Base-by-base conservation (phyloP, 2,113 vertebrate genomes). In the Typhlomys cinereus region DNA sequence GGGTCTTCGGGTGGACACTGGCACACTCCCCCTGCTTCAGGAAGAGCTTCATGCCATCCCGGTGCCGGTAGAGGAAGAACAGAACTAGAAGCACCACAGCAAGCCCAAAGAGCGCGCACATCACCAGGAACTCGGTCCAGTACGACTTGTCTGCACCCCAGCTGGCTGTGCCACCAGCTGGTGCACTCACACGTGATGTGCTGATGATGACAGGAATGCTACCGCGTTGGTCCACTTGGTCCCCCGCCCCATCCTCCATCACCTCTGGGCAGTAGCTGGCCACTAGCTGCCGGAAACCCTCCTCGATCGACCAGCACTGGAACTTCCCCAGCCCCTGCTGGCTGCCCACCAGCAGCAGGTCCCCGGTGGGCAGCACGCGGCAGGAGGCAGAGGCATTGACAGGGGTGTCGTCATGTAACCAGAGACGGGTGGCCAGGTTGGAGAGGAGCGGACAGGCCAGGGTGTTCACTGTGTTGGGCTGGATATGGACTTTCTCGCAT, bases 71-170 rank as follows among this genome's bases (percentile, higher is more conserved):
- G 84, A 99, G 96, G 21, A 99, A 95, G 15, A 99, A 98, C 12
- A 99, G 90, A 7, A 98, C 95, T 71, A 99, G 97, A 52, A 98
- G 97, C 0, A 99, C 92, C 44, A 99, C 67, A 0, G 98, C 98
- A 0, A 98, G 91, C 0, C 93, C 98, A 0, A 99, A 98, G 29
- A 99, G 98, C 11, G 97, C 92, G 0, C 98, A 99, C 96, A 99
- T 99, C 83, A 99, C 98, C 59, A 99, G 97, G 95, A 99, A 98
- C 97, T 99, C 99, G 0, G 98, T 99, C 99, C 99, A 99, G 97
- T 99, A 99, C 48, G 98, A 99, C 97, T 98, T 99, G 76, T 98
- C 98, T 0, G 10, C 29, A 0, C 91, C 98, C 98, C 96, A 98
- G 97, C 91, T 96, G 98, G 0, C 96, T 89, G 52, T 9, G 96